Evolutionary conservation across 2,113 vertebrate species (phyloP).

Genomic region (Percopsis transmontana): DNA sequence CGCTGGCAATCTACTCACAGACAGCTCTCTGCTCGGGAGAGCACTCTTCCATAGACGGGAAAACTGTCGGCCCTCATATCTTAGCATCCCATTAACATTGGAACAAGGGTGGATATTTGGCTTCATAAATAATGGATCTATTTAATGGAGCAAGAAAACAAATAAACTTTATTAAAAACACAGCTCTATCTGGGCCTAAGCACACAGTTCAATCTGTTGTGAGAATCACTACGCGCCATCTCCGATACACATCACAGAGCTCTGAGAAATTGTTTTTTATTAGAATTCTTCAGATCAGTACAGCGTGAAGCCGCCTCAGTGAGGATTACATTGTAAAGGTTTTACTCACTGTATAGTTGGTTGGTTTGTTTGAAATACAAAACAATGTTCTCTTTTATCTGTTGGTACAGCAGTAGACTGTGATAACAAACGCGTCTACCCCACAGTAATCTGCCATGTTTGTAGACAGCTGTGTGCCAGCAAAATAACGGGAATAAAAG

Average conservation of each 20-base stretch:
- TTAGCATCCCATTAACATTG: constrained; percentile 72
- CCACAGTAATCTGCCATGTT: constrained; percentile 43
- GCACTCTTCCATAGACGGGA: constrained; percentile 69
- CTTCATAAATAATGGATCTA: constrained; percentile 79
- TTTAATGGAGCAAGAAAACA: constrained; percentile 78
- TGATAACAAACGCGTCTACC: constrained; percentile 32
- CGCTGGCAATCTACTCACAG: constrained; percentile 40
- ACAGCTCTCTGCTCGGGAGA: constrained; percentile 56
- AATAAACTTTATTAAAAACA: constrained; percentile 74
- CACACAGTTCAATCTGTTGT: constrained; percentile 59
- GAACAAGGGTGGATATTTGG: constrained; percentile 67
- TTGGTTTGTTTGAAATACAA: constrained; percentile 55
- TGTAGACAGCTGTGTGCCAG: constrained; percentile 2
- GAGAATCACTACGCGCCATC: constrained; percentile 36
- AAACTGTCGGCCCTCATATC: constrained; percentile 76
- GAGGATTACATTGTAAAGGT: constrained; percentile 30
- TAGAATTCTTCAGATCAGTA: constrained; percentile 37
- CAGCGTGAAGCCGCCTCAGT: constrained; percentile 16
- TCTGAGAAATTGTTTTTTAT: constrained; percentile 37
- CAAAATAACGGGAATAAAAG: constrained; percentile 41
- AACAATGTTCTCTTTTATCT: constrained; percentile 56
- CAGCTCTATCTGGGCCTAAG: constrained; percentile 48
- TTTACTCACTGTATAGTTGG: constrained; percentile 50
- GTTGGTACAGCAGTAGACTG: constrained; percentile 52
- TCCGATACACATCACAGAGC: constrained; percentile 37